Evolutionary conservation across 2,797 vertebrate genomes (phyloP), one percentile per base, ranked within the genome.

Genomic region (Crocidura indochinensis): DNA sequence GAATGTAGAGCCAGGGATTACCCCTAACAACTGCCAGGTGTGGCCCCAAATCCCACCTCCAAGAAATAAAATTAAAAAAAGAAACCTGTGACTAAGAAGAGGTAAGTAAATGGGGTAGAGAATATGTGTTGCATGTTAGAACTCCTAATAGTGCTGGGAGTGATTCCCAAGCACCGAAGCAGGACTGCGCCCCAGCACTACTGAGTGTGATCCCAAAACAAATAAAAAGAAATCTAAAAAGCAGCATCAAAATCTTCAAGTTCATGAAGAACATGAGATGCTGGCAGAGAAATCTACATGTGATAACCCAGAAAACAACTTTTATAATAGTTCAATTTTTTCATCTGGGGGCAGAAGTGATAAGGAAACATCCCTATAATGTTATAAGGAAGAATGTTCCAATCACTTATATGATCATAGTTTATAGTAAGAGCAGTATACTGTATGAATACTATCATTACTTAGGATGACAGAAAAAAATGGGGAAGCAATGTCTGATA

Each of bases 281-380:
- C 73, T 87, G 47, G 38, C 51, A 60, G 90, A 72, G 11, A 86
- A 4, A 17, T 12, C 10, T 74, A 15, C 38, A n/a, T 64, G 47
- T 76, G 17, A 4, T 80, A 80, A 72, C n/a, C 31, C 69, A 68
- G 3, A 44, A 75, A 72, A 65, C 10, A 24, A 88, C 1, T 22
- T 75, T 88, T 60, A 51, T 53, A 10, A 17, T 81, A 22, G 29
- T 1, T 87, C 31, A 64, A 17, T 53, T 3, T 78, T 49, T 29
- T 69, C 46, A 92, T 87, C 24, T 77, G 31, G 47, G 46, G 19
- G 85, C 81, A 47, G 11, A 65, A 26, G 56, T 60, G 64, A 65
- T 27, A 65, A 65, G 10, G 27, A 26, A 65, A 65, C 26, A 60
- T 1, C 56, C 22, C 56, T n/a, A 4, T 20, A 20, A 60, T 60